A percentile compares a stretch with the other conserved stretches of the same genome.
Evolutionary conservation across 2,113 vertebrate species (phyloP).

Genomic region (Orycteropus afer): DNA sequence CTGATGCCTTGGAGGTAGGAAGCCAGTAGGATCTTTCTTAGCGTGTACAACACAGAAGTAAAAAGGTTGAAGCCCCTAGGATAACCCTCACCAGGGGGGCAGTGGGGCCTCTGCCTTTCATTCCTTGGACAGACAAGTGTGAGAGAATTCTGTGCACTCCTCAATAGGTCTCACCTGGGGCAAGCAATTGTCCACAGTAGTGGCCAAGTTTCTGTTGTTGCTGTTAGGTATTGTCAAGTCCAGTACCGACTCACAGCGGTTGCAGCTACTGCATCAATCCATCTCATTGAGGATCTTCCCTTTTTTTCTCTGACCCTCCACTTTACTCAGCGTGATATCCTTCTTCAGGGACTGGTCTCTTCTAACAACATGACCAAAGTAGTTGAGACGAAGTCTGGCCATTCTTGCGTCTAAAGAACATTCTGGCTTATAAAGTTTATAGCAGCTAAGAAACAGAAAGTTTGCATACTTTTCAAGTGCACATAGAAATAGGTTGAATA

Average conservation of each 20-base stretch:
- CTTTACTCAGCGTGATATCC: too few species aligned
- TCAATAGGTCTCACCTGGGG: background rate
- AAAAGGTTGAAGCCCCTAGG: background rate
- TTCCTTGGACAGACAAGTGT: background rate
- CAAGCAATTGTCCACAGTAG: background rate
- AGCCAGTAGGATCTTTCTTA: background rate
- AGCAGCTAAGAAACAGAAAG: background rate
- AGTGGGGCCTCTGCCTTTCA: accelerated
- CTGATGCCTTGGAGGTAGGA: background rate
- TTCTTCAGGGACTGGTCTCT: too few species aligned
- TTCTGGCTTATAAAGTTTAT: too few species aligned
- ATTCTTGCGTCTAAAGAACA: too few species aligned
- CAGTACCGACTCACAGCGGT: too few species aligned
- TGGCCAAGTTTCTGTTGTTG: too few species aligned
- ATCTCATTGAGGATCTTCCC: too few species aligned
- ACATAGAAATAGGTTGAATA: background rate
- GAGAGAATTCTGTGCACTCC: background rate
- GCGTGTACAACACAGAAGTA: background rate
- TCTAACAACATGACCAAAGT: too few species aligned
- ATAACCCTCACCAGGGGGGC: background rate
- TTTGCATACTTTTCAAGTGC: background rate
- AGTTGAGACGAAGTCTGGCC: too few species aligned
- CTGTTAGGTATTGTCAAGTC: too few species aligned
- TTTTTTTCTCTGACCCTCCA: too few species aligned
- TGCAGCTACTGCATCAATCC: too few species aligned